Evolutionary conservation across 2,888 invertebrate genomes (phyloP).

Genomic region (Eremobia ochroleuca): DNA sequence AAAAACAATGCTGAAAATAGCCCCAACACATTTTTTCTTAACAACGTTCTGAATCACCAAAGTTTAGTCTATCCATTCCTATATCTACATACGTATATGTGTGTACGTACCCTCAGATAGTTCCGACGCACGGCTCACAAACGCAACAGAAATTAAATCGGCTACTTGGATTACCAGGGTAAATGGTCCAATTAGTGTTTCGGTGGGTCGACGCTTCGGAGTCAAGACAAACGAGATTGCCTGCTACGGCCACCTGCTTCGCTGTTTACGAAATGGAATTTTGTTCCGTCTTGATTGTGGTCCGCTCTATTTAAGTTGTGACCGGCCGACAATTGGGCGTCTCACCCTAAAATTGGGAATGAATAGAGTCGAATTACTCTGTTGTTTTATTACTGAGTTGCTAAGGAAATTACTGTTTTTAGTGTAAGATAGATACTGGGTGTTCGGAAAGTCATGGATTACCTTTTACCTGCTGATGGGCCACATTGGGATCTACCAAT

Average conservation of each 20-base stretch:
- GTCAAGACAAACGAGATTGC: conserved; percentile 87
- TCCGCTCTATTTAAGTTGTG: conserved; percentile 73
- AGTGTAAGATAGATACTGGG: no score
- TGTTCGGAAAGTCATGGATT: no score
- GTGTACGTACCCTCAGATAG: conserved; percentile 32
- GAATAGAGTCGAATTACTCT: conserved; percentile 51
- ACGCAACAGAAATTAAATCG: conserved; percentile 85
- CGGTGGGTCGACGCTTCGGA: conserved; percentile 78
- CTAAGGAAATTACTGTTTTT: conserved; percentile 6
- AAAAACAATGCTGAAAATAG: conserved; percentile 11
- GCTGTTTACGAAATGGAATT: conserved; percentile 79
- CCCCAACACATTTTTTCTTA: conserved; percentile 15
- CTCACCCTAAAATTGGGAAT: conserved; percentile 65
- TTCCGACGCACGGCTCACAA: conserved; percentile 69
- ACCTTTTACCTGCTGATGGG: no score
- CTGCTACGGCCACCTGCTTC: conserved; percentile 82
- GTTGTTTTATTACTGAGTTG: conserved; percentile 31
- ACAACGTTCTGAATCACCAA: conserved; percentile 27
- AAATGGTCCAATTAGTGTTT: conserved; percentile 89
- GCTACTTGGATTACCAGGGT: conserved; percentile 86
- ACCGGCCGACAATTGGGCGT: conserved; percentile 69
- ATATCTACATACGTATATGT: conserved; percentile 4
- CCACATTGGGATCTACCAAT: no score
- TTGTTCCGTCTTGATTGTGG: conserved; percentile 79
- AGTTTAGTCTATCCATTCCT: conserved; percentile 29